These are phyloP conservation scores for Thamnophis elegans DNA, from an alignment of 2,797 vertebrate species.

Conservation along the genomic window DNA sequence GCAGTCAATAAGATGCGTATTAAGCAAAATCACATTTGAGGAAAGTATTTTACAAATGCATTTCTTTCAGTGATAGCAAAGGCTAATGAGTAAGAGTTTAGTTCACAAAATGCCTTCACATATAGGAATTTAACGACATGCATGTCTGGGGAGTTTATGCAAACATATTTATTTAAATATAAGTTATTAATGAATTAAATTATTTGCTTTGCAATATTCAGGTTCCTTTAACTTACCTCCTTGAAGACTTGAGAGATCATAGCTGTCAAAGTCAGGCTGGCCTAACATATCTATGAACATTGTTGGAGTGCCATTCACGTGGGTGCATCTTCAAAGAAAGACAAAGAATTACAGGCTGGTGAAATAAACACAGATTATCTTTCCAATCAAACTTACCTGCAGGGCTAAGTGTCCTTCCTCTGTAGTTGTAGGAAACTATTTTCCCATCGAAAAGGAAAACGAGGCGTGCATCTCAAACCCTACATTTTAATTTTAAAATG, in stretches of 20 bases:
- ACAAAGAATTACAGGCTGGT: not conserved
- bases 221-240: conserved; percentile 74
- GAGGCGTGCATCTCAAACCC: not conserved
- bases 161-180: not conserved
- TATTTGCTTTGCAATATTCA: not conserved
- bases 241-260: conserved; percentile 77
- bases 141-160: not conserved
- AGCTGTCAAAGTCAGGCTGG: conserved; percentile 77
- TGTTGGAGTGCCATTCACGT: conserved; percentile 84
- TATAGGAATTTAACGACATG: not conserved
- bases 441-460: not conserved
- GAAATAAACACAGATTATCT: not conserved
- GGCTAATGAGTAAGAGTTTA: not conserved
- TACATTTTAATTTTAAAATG: not conserved
- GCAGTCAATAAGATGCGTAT: not conserved
- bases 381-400: not conserved
- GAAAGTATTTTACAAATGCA: not conserved
- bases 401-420: not conserved
- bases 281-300: conserved; percentile 89
- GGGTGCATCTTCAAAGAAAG: conserved; percentile 75
- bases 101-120: not conserved
- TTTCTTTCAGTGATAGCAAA: not conserved
- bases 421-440: not conserved
- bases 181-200: not conserved
- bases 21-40: not conserved